phyloP scores from a whole-genome alignment of 2,888 invertebrate genomes.

The Shargacucullia verbasci region DNA sequence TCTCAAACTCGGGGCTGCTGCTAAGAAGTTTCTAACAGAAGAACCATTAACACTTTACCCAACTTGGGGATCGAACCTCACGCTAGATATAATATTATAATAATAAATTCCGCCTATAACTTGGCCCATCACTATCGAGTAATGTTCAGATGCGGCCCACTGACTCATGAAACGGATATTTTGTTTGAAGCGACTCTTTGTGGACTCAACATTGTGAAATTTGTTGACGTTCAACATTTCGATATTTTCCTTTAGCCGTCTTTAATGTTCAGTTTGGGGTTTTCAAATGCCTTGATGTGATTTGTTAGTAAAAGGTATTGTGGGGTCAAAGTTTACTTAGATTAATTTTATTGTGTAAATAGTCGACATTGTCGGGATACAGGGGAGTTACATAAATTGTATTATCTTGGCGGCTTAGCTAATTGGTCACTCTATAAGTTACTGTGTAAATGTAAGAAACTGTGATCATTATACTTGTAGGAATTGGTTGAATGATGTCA shows the following conservation, averaged over 20 bases:
- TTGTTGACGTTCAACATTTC: conserved; percentile 42
- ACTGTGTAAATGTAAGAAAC: too few relatives aligned
- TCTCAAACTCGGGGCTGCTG: too few relatives aligned
- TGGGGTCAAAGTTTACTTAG: background rate
- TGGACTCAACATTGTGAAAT: conserved; percentile 49
- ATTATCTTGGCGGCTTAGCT: too few relatives aligned
- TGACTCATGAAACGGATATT: conserved; percentile 57
- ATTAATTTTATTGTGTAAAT: background rate
- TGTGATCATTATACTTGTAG: too few relatives aligned
- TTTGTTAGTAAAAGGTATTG: conserved; percentile 2
- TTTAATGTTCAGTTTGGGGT: conserved; percentile 32
- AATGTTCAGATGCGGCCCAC: conserved; percentile 46
- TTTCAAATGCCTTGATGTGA: conserved; percentile 8
- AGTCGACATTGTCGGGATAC: background rate
- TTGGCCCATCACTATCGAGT: conserved; percentile 29
- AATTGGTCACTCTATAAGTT: too few relatives aligned
- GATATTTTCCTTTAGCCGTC: conserved; percentile 34
- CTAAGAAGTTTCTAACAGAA: too few relatives aligned
- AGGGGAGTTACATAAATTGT: too few relatives aligned
- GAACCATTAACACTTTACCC: too few relatives aligned
- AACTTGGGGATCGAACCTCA: too few relatives aligned
- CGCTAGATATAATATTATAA: too few relatives aligned
- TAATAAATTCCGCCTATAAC: conserved; percentile 4
- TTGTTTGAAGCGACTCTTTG: conserved; percentile 58
- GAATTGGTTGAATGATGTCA: too few relatives aligned